These are phyloP conservation scores for Shinisaurus crocodilurus DNA, from an alignment of 2,113 vertebrate species.

Conservation along the genomic window DNA sequence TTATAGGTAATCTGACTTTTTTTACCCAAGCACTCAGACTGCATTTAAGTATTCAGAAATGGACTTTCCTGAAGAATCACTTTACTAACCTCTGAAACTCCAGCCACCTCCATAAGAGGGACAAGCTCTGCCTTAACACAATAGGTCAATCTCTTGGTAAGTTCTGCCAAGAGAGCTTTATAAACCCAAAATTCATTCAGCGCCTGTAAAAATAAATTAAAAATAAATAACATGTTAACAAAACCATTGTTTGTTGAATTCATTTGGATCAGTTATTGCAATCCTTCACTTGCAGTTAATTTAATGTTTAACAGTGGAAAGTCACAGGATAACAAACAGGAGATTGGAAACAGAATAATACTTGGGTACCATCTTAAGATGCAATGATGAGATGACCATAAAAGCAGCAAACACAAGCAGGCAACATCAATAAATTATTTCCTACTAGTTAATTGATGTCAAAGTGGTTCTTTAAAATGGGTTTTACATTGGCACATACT, in stretches of 20 bases:
- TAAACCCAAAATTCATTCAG: slow-evolving; percentile 96
- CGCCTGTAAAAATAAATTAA: slow-evolving; percentile 79
- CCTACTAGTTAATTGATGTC: neutral
- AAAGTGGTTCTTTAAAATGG: neutral
- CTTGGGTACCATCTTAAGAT: neutral
- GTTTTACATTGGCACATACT: neutral
- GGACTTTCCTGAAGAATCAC: neutral
- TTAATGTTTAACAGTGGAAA: neutral
- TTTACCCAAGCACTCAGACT: neutral
- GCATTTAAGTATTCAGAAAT: neutral
- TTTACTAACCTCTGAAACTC: slow-evolving; percentile 89
- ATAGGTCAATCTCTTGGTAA: slow-evolving; percentile 89
- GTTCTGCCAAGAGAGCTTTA: slow-evolving; percentile 85
- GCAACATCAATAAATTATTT: neutral
- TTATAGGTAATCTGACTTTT: neutral
- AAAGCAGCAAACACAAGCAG: neutral
- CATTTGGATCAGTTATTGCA: neutral
- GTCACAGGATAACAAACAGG: neutral
- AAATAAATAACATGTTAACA: neutral
- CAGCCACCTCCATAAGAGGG: slow-evolving; percentile 95
- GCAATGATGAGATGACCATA: fast-evolving
- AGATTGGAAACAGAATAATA: neutral
- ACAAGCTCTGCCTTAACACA: slow-evolving; percentile 92
- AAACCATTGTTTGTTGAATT: neutral
- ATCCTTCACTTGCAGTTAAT: neutral